A percentile compares a stretch with the other conserved stretches of the same genome.
Evolutionary conservation across 1,140 invertebrate genomes (phyloP).

Genomic region (Dryas iulia): DNA sequence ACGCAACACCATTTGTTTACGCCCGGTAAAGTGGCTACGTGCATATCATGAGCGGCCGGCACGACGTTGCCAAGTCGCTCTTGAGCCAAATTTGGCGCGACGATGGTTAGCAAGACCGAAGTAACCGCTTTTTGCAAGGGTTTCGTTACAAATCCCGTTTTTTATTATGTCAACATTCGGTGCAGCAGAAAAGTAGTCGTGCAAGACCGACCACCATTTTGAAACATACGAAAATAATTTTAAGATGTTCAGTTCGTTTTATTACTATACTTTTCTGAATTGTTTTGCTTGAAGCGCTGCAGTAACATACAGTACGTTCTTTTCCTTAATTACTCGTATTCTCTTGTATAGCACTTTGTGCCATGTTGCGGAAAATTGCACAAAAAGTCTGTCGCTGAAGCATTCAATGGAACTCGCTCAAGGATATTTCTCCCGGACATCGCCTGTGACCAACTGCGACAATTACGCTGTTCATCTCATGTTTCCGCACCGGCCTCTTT

Average conservation of each 20-base stretch:
- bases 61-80: conserved; percentile 63
- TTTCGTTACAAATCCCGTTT: conserved; percentile 27
- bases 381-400: conserved; percentile 27
- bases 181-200: background rate
- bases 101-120: conserved; percentile 31
- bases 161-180: conserved; percentile 13
- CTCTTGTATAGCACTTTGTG: conserved; percentile 12
- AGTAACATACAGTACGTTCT: background rate
- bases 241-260: background rate
- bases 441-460: conserved; percentile 30
- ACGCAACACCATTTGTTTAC: conserved; percentile 73
- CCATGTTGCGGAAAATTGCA: conserved; percentile 30
- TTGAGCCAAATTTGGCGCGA: conserved; percentile 62
- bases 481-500: conserved; percentile 9
- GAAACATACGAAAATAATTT: background rate
- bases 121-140: conserved; percentile 23
- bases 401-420: conserved; percentile 35
- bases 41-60: conserved; percentile 47
- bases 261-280: background rate
- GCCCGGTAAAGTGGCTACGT: conserved; percentile 57
- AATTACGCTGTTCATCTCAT: conserved; percentile 27
- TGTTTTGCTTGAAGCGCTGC: background rate
- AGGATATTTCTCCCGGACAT: conserved; percentile 44
- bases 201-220: background rate
- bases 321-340: conserved; percentile 3